phyloP scores from a whole-genome alignment of 2,888 invertebrate genomes.

The Pseudococcus longispinus region DNA sequence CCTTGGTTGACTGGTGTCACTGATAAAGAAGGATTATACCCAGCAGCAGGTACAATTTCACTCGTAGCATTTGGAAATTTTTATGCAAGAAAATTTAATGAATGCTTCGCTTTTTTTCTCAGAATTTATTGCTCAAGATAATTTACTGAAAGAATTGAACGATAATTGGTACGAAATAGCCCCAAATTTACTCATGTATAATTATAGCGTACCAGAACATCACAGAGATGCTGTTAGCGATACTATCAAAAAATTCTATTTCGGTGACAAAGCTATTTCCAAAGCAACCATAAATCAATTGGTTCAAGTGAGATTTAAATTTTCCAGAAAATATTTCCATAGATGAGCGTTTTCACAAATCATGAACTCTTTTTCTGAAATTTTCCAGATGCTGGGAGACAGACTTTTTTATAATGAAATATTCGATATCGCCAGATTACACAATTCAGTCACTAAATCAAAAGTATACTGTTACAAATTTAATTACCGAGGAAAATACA shows the following conservation, averaged over 20 bases:
- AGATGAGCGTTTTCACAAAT: too few relatives aligned
- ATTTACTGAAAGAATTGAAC: slow-evolving; percentile 59
- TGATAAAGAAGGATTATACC: slow-evolving; percentile 77
- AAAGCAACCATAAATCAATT: slow-evolving; percentile 53
- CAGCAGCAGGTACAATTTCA: slow-evolving; percentile 68
- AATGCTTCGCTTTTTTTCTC: background rate
- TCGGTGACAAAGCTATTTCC: slow-evolving; percentile 58
- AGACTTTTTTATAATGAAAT: slow-evolving; percentile 60
- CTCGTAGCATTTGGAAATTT: background rate
- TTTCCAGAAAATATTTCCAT: background rate
- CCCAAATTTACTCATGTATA: slow-evolving; percentile 61
- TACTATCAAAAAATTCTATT: slow-evolving; percentile 59
- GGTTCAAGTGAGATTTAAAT: slow-evolving; percentile 53
- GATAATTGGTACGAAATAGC: slow-evolving; percentile 59
- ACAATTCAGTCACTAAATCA: slow-evolving; percentile 58
- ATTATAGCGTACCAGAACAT: slow-evolving; percentile 58
- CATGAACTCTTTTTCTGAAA: background rate
- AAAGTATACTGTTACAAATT: slow-evolving; percentile 61
- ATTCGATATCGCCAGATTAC: slow-evolving; percentile 59
- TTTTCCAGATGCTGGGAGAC: slow-evolving; percentile 59
- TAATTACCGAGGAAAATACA: slow-evolving; percentile 60
- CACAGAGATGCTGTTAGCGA: slow-evolving; percentile 58
- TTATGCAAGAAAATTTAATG: background rate
- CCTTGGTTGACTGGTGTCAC: slow-evolving; percentile 75
- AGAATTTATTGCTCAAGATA: slow-evolving; percentile 55